Evolutionary conservation across 2,888 invertebrate species (phyloP).

Genomic region (Ophioninae sp.): DNA sequence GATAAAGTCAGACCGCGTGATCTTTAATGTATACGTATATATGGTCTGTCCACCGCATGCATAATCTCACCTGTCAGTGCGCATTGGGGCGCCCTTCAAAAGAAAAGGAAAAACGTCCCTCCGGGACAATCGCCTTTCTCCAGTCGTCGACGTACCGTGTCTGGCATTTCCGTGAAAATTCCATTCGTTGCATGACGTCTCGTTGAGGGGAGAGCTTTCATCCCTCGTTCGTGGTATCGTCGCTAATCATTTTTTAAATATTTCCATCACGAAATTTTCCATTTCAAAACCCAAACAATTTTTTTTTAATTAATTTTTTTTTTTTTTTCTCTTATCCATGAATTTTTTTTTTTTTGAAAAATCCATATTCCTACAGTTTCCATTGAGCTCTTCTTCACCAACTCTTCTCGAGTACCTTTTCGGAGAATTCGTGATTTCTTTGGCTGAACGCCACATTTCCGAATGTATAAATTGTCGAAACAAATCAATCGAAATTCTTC

Average conservation of each 20-base stretch:
- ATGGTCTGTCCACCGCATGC: neutral
- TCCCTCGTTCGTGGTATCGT: neutral
- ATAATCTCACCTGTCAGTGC: neutral
- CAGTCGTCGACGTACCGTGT: neutral
- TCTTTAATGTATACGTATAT: neutral
- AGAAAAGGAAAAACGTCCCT: neutral
- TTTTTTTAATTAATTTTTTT: neutral
- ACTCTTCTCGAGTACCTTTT: neutral
- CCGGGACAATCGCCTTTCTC: neutral
- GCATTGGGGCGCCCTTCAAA: neutral
- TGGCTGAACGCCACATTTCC: neutral
- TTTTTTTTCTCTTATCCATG: neutral
- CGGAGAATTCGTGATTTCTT: neutral
- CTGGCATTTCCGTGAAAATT: neutral
- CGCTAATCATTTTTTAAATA: neutral
- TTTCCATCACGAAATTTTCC: too few species aligned
- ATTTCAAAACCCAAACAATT: too few species aligned
- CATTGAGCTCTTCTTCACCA: neutral
- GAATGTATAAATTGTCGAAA: neutral
- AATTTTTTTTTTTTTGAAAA: neutral
- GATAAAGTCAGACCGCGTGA: slow-evolving; percentile 25
- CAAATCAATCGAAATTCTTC: neutral
- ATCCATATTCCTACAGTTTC: neutral
- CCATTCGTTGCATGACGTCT: neutral
- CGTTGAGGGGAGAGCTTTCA: neutral